Percentiles rank a stretch among this genome's conserved stretches.
Evolutionary conservation across 2,888 invertebrate genomes (phyloP).

Genomic region (Melanostoma mellinum): DNA sequence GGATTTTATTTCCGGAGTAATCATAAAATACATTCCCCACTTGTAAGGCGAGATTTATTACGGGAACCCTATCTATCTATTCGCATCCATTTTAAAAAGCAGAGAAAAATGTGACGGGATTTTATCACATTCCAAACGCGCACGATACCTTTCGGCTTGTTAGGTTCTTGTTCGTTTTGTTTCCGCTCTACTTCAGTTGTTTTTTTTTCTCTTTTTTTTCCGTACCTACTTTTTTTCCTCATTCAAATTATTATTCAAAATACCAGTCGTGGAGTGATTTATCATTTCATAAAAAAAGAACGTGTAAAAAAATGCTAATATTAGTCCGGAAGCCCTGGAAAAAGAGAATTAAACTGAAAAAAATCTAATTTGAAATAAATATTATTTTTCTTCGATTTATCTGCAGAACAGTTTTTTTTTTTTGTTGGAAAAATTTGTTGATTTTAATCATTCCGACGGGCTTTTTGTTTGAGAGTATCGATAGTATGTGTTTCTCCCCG

Average conservation of each 20-base stretch:
- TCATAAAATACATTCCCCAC: conserved; percentile 55
- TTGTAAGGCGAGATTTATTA: conserved; percentile 66
- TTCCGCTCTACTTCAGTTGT: conserved; percentile 36
- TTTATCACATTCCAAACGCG: conserved; percentile 61
- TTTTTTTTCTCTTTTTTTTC: conserved; percentile 1
- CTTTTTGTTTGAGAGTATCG: neutral
- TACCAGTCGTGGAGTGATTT: conserved; percentile 39
- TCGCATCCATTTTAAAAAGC: conserved; percentile 45
- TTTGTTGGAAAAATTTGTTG: conserved; percentile 29
- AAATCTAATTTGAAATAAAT: conserved; percentile 65
- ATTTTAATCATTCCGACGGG: conserved; percentile 8
- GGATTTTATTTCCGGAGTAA: conserved; percentile 68
- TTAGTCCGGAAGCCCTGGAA: conserved; percentile 2
- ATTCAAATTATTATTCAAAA: conserved; percentile 39
- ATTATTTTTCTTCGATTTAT: conserved; percentile 53
- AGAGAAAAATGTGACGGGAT: conserved; percentile 63
- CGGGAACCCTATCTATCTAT: conserved; percentile 62
- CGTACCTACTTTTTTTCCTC: conserved; percentile 1
- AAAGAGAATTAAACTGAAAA: conserved; percentile 21
- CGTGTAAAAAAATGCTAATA: conserved; percentile 40
- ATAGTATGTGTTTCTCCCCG: neutral
- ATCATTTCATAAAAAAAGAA: conserved; percentile 16
- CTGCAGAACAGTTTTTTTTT: conserved; percentile 24
- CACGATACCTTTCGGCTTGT: conserved; percentile 54
- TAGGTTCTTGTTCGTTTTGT: conserved; percentile 42